Conservation (phyloP, 2,113 vertebrate genomes). For the Channa maculata region DNA sequence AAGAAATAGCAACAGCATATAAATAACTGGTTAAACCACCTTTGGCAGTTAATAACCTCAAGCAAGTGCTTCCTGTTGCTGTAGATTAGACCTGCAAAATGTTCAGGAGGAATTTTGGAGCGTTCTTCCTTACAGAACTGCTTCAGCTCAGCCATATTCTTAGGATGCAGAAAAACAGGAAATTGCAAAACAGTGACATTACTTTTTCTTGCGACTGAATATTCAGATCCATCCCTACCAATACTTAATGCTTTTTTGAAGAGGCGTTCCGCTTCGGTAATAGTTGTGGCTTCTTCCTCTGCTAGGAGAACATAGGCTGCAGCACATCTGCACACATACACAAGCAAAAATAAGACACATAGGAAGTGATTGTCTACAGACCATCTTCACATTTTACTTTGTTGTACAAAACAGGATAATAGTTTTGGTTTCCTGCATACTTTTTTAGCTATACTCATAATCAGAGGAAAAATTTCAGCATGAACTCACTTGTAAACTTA, state of each 20-base stretch:
- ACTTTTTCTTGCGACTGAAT: no score
- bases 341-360: background rate
- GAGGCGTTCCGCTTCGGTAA: constrained; percentile 95
- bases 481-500: no score
- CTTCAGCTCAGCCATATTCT: no score
- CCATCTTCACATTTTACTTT: background rate
- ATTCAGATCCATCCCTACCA: constrained; percentile 80
- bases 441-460: background rate
- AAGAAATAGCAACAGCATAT: no score
- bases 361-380: background rate
- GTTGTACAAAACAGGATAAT: background rate
- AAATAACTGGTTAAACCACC: no score
- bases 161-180: no score
- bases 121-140: no score
- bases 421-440: background rate
- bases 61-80: no score
- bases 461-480: background rate
- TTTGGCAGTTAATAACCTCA: no score
- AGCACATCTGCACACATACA: constrained; percentile 87
- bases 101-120: no score
- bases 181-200: no score
- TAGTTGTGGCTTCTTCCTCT: constrained; percentile 98
- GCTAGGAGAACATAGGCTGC: constrained; percentile 96
- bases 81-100: no score
- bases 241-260: constrained; percentile 96